Evolutionary conservation across 2,888 invertebrate genomes (phyloP), one percentile per base, ranked within the genome.

Genomic region (Morpho achilles): DNA sequence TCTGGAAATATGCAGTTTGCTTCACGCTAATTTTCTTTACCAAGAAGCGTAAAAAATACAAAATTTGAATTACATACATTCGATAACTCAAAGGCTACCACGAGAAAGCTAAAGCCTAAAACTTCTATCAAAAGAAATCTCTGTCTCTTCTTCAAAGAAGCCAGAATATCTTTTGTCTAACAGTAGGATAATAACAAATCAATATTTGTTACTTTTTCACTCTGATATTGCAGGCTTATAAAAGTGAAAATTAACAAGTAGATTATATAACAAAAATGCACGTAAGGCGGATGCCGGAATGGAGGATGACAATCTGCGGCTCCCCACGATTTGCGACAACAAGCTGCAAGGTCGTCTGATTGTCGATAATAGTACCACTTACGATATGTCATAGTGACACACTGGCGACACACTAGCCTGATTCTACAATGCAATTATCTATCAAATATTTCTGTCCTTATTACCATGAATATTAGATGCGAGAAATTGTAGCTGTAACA

Each of bases 321-420:
- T 84, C 88, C 88, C 90, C 84, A 84, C 88, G 84, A 84, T 83
- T 82, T 81, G 79, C 80, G 77, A 78, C 87, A 89, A 89, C 85
- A 79, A 88, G 88, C 84, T 70, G 76, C 88, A 89, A 89, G 89
- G 90, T 87, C 89, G 78, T 74, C 82, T 88, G 88, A 90, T 90
- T 89, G 88, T 75, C 79, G 74, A 84, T 88, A 88, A 88, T 86
- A 79, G 78, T 79, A 65, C 71, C 80, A 79, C 81, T 83, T 82
- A 79, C 76, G 77, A 80, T 79, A 79, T 57, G 65, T 62, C 64
- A 64, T 58, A 63, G 57, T 63, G 66, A 76, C 76, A 68, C 50
- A 75, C 62, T 57, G 57, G 70, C 83, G 82, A 75, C 82, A 83
- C 71, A 79, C 74, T 84, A 82, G 72, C 84, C 85, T 75, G 85